Evolutionary conservation across 2,888 invertebrate species (phyloP).

Genomic region (Orthonevra nobilis): DNA sequence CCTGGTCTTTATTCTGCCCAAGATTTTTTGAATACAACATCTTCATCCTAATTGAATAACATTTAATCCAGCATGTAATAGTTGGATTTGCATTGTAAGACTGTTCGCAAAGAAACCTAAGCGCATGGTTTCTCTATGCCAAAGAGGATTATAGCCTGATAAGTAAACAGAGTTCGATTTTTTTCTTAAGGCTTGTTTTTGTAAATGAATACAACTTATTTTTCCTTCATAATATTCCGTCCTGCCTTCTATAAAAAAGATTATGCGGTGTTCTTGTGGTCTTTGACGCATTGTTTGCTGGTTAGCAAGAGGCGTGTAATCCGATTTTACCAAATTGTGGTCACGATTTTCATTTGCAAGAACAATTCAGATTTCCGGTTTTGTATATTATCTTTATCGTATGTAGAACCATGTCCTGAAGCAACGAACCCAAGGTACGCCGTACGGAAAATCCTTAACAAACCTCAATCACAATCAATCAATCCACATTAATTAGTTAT

Average conservation of each 20-base stretch:
- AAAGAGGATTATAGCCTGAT: constrained; percentile 62
- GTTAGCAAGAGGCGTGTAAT: constrained; percentile 51
- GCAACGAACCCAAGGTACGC: no score
- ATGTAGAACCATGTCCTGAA: no score
- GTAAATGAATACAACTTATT: background rate
- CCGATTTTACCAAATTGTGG: constrained; percentile 45
- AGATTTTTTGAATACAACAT: background rate
- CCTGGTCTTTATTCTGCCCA: no score
- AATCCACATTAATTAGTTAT: constrained; percentile 60
- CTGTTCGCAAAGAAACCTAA: constrained; percentile 46
- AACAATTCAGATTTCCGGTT: constrained; percentile 3
- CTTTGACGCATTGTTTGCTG: background rate
- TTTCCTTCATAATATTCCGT: no score
- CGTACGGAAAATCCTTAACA: background rate
- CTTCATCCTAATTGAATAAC: constrained; percentile 46
- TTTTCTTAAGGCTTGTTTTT: constrained; percentile 40
- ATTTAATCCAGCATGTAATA: constrained; percentile 63
- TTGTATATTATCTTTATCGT: background rate
- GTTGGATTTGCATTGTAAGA: constrained; percentile 40
- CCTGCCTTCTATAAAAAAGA: no score
- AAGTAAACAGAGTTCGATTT: constrained; percentile 51
- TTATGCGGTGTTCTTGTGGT: no score
- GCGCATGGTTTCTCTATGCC: constrained; percentile 33
- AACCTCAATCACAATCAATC: constrained; percentile 65
- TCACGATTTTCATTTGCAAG: constrained; percentile 2